Evolutionary conservation across 2,888 invertebrate genomes (phyloP).

Genomic region (Megastigmus dorsalis): DNA sequence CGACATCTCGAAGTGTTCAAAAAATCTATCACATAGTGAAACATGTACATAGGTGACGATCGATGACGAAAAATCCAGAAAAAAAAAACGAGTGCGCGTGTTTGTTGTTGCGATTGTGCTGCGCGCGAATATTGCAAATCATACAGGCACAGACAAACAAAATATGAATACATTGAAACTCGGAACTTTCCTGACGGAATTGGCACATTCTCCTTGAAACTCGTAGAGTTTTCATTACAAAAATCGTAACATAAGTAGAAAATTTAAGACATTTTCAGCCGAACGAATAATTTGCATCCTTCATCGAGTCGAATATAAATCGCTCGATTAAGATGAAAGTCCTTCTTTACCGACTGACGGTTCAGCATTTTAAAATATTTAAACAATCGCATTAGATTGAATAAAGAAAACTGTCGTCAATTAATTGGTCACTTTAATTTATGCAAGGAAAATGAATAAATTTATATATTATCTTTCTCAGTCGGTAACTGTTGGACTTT

Average conservation of each 20-base stretch:
- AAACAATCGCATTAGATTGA: too few relatives aligned
- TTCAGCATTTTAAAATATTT: too few relatives aligned
- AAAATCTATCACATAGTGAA: not conserved
- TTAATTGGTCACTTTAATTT: not conserved
- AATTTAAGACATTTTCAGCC: conserved; percentile 11
- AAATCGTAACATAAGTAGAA: not conserved
- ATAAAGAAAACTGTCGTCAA: conserved; percentile 5
- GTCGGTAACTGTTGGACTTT: conserved; percentile 8
- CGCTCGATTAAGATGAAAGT: conserved; percentile 1
- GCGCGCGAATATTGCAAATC: not conserved
- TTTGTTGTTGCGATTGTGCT: not conserved
- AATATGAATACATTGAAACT: not conserved
- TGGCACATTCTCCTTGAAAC: not conserved
- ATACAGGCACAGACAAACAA: not conserved
- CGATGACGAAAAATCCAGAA: too few relatives aligned
- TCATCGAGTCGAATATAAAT: not conserved
- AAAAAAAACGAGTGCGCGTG: not conserved
- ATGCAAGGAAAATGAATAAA: not conserved
- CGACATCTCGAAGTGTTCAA: not conserved
- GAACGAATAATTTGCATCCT: not conserved
- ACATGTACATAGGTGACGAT: too few relatives aligned
- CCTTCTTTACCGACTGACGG: conserved; percentile 1
- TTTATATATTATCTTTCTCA: not conserved
- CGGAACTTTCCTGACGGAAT: not conserved
- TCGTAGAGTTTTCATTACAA: not conserved